Conservation (phyloP, 1,140 invertebrate genomes). For the Pemphigus obesinymphae region DNA sequence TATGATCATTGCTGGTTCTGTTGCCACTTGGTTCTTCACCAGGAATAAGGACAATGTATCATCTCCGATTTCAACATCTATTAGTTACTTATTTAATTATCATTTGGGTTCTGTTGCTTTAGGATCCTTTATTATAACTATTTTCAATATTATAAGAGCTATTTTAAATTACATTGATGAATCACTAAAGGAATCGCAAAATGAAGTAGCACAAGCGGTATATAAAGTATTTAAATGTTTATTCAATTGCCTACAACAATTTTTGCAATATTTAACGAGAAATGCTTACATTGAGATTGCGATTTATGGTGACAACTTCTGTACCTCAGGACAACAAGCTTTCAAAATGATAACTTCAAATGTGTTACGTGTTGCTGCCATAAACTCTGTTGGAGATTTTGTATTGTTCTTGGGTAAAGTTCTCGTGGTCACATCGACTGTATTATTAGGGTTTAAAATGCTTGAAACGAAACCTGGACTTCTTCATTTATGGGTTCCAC, state of each 20-base stretch:
- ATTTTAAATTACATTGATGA: conserved; percentile 53
- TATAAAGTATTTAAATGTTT: conserved; percentile 68
- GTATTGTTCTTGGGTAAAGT: conserved; percentile 71
- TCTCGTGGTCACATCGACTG: conserved; percentile 61
- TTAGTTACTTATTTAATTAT: conserved; percentile 59
- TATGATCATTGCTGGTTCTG: conserved; percentile 69
- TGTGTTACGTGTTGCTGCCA: conserved; percentile 64
- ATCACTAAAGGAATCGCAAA: conserved; percentile 52
- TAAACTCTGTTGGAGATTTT: conserved; percentile 75
- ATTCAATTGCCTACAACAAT: conserved; percentile 67
- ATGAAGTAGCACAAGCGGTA: conserved; percentile 50
- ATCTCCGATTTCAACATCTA: conserved; percentile 57
- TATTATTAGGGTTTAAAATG: conserved; percentile 59
- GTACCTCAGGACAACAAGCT: conserved; percentile 60
- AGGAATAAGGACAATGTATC: conserved; percentile 63
- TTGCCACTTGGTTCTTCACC: conserved; percentile 72
- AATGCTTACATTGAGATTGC: conserved; percentile 79
- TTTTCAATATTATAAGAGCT: conserved; percentile 63
- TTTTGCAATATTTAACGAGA: conserved; percentile 65
- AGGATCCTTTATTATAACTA: conserved; percentile 68
- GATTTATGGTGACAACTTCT: conserved; percentile 68
- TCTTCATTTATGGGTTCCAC: conserved; percentile 64
- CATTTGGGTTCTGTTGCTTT: conserved; percentile 74
- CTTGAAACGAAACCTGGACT: conserved; percentile 60
- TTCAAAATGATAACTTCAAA: conserved; percentile 61